Evolutionary conservation across 2,113 vertebrate genomes (phyloP), one percentile per base, ranked within the genome.

Genomic region (Lates calcarifer): DNA sequence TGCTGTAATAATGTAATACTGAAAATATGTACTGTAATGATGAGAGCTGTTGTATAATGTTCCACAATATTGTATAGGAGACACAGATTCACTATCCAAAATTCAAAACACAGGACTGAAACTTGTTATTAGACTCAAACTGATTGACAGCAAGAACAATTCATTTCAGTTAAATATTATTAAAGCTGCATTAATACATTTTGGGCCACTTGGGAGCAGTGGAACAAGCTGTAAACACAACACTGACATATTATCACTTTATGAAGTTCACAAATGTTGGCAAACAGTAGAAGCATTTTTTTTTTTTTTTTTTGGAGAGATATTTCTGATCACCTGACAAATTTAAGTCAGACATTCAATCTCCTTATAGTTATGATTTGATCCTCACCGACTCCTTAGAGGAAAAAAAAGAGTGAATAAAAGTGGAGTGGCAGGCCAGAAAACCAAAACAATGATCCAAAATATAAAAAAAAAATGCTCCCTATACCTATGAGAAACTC

Each of bases 61-160:
- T n/a, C n/a, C n/a, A n/a, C n/a, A n/a, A n/a, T n/a, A n/a, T n/a
- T n/a, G n/a, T n/a, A n/a, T n/a, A n/a, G n/a, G n/a, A n/a, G n/a
- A n/a, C n/a, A n/a, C 41, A 43, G 41, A 13, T 5, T 15, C 41
- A 43, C 41, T 15, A 43, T n/a, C 5, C 43, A 45, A 18, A 18
- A 17, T 45, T 18, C 17, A 45, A 45, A 45, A 45, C 43, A 45
- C 43, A 45, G 15, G 43, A 45, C 14, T 18, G 1, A 45, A 45
- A 45, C 14, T 45, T 18, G 43, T 18, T 45, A 45, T 18, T 45
- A 10, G 3, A 13, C 15, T 31, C 9, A 65, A 64, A 43, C 0
- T 64, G 72, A 39, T 28, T n/a, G 57, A 74, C 57, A 73, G 9
- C 20, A 37, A 51, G 14, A 43, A 18, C 55, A 43, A 20, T 22